Evolutionary conservation across 2,888 invertebrate species (phyloP).

Genomic region (Atrina japonica): DNA sequence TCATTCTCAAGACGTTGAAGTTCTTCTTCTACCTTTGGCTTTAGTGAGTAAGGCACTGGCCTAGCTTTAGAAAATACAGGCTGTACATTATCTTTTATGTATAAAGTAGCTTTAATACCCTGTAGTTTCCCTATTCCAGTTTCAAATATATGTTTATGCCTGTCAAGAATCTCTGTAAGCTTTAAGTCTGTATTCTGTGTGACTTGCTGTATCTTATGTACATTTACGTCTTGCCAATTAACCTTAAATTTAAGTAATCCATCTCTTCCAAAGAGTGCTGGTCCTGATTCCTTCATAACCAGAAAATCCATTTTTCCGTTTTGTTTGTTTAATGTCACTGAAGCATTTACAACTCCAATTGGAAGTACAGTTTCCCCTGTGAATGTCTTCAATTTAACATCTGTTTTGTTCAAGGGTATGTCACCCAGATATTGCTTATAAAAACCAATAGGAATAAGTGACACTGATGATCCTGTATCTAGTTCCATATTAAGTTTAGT

Average conservation of each 20-base stretch:
- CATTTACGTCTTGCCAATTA: slow-evolving; percentile 15
- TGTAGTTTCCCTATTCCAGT: neutral
- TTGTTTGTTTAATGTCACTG: slow-evolving; percentile 3
- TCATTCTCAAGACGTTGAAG: slow-evolving; percentile 7
- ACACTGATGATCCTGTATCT: slow-evolving; percentile 3
- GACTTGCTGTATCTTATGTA: slow-evolving; percentile 1
- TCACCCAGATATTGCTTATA: slow-evolving; percentile 10
- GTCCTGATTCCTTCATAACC: slow-evolving; percentile 9
- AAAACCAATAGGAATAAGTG: slow-evolving; percentile 1
- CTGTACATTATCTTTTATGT: slow-evolving; percentile 25
- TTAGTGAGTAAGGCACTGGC: slow-evolving; percentile 48
- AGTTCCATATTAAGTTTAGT: neutral
- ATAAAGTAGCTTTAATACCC: slow-evolving; percentile 23
- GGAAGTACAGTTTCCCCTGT: slow-evolving; percentile 6
- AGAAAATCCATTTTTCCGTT: slow-evolving; percentile 3
- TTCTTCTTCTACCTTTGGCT: slow-evolving; percentile 42
- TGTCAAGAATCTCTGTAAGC: neutral
- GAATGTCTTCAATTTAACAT: slow-evolving; percentile 6
- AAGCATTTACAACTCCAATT: slow-evolving; percentile 2
- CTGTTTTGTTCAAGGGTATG: neutral
- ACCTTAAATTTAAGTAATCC: slow-evolving; percentile 17
- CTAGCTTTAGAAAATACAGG: slow-evolving; percentile 49
- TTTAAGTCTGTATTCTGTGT: neutral
- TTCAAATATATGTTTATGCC: too few species aligned
- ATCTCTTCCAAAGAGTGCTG: slow-evolving; percentile 21